These are phyloP conservation scores for Epinotia brunnichana DNA, from an alignment of 2,888 invertebrate species.

Conservation along the genomic window DNA sequence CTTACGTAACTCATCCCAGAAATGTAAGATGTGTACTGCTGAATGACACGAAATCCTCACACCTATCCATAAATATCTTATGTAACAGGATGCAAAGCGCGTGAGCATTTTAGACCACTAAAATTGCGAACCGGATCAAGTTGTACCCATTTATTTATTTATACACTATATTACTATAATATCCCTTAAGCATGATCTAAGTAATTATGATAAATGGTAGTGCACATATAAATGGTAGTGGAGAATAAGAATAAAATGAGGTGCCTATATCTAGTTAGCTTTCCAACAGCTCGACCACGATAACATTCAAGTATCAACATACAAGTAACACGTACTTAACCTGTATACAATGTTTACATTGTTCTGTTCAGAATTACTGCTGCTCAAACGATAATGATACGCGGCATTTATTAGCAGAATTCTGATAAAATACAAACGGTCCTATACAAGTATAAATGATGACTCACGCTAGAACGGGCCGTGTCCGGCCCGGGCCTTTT, in stretches of 20 bases:
- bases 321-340: slow-evolving; percentile 23
- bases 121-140: slow-evolving; percentile 5
- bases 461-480: too few species aligned
- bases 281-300: slow-evolving; percentile 21
- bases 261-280: slow-evolving; percentile 6
- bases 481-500: too few species aligned
- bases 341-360: slow-evolving; percentile 46
- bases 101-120: background rate
- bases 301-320: slow-evolving; percentile 30
- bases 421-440: slow-evolving; percentile 60
- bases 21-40: background rate
- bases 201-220: background rate
- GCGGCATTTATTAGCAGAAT: slow-evolving; percentile 62
- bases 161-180: background rate
- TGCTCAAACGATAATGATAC: slow-evolving; percentile 58
- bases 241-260: background rate
- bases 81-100: slow-evolving; percentile 7
- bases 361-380: slow-evolving; percentile 49
- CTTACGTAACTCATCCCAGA: too few species aligned
- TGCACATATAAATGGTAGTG: background rate
- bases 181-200: background rate
- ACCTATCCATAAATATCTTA: background rate
- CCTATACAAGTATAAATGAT: background rate
- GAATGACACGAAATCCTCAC: slow-evolving; percentile 1
- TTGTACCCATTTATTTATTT: background rate